phyloP scores from a whole-genome alignment of 2,797 vertebrate genomes.

The Galaxias olidus region DNA sequence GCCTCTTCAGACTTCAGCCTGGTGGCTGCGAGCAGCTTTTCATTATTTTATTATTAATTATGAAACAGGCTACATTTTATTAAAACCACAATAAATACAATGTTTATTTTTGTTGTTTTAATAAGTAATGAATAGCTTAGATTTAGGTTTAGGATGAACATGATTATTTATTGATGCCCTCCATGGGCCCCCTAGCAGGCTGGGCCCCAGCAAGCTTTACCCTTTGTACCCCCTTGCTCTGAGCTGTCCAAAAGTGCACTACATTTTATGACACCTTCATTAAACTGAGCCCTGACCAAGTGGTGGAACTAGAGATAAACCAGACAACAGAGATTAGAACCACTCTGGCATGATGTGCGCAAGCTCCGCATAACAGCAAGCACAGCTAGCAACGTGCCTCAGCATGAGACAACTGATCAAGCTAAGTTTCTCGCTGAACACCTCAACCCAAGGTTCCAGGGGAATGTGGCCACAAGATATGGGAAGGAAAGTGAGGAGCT shows the following conservation, averaged over 20 bases:
- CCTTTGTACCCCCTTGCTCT: no score
- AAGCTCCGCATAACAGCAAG: slow-evolving; percentile 1
- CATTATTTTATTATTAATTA: no score
- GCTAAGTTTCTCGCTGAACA: slow-evolving; percentile 1
- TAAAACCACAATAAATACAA: no score
- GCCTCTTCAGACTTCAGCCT: no score
- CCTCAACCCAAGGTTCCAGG: slow-evolving; percentile 2
- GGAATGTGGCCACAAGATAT: background rate
- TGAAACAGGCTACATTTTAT: no score
- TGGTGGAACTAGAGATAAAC: background rate
- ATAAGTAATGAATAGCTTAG: no score
- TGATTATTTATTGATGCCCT: no score
- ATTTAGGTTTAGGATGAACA: no score
- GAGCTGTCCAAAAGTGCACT: slow-evolving; percentile 1
- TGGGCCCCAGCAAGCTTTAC: no score
- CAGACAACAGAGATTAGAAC: slow-evolving; percentile 2
- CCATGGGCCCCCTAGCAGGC: no score
- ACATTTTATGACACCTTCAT: slow-evolving; percentile 20
- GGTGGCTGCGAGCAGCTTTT: no score
- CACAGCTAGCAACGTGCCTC: slow-evolving; percentile 2
- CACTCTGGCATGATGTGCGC: background rate
- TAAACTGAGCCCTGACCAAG: slow-evolving; percentile 10
- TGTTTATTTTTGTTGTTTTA: no score
- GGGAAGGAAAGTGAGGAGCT: background rate
- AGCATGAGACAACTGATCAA: background rate